Percentiles rank a stretch among this genome's conserved stretches.
Conservation (phyloP, 1,140 invertebrate genomes). For the Hetaerina americana region DNA sequence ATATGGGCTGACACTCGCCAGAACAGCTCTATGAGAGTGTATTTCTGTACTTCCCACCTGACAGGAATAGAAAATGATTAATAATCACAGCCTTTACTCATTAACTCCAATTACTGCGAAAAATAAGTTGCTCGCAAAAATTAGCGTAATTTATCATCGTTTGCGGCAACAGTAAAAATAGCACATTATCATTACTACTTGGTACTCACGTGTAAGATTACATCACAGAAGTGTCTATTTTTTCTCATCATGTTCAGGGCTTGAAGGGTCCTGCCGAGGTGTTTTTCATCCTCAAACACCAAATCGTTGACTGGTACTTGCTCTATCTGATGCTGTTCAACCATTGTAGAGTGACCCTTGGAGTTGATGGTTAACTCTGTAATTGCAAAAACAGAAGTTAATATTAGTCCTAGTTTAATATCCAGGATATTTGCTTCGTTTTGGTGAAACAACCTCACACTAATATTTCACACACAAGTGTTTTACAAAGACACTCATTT, state of each 20-base stretch:
- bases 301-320: neutral
- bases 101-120: too few relatives aligned
- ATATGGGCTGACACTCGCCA: slow-evolving; percentile 61
- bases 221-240: slow-evolving; percentile 66
- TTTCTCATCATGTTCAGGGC: slow-evolving; percentile 60
- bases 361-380: slow-evolving; percentile 1
- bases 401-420: neutral
- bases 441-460: neutral
- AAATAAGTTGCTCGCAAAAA: too few relatives aligned
- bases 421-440: neutral
- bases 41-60: slow-evolving; percentile 57
- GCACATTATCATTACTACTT: too few relatives aligned
- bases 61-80: slow-evolving; percentile 12
- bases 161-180: too few relatives aligned
- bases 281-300: slow-evolving; percentile 36
- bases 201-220: slow-evolving; percentile 56
- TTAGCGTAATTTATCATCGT: too few relatives aligned
- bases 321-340: neutral
- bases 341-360: neutral
- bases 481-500: neutral
- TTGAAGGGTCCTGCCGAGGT: slow-evolving; percentile 40
- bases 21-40: slow-evolving; percentile 58
- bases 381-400: neutral
- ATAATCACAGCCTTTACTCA: slow-evolving; percentile 1
- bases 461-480: neutral